Evolutionary conservation across 1,140 invertebrate genomes (phyloP).

Genomic region (Calosoma granatense): DNA sequence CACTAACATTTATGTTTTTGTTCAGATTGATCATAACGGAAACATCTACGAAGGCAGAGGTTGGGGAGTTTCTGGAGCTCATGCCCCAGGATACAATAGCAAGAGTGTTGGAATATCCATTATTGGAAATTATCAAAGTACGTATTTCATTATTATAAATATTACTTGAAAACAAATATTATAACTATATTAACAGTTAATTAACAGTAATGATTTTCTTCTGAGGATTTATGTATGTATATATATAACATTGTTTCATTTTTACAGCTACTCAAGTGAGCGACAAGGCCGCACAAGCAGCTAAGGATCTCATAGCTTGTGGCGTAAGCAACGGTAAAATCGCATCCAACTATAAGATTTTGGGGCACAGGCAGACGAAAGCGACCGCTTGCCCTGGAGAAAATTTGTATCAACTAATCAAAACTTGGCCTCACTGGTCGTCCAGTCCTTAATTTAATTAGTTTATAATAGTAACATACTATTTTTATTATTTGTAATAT

Average conservation of each 20-base stretch:
- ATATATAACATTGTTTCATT: too few relatives aligned
- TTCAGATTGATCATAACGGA: conserved; percentile 43
- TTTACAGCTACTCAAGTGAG: conserved; percentile 31
- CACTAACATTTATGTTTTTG: too few relatives aligned
- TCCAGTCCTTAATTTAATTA: conserved; percentile 1
- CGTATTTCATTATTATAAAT: too few relatives aligned
- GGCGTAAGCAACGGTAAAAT: conserved; percentile 34
- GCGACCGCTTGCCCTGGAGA: conserved; percentile 40
- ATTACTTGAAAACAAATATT: too few relatives aligned
- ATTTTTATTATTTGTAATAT: too few relatives aligned
- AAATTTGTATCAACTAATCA: conserved; percentile 40
- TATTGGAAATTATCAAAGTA: conserved; percentile 38
- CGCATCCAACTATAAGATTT: conserved; percentile 32
- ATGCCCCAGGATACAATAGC: conserved; percentile 36
- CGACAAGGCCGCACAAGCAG: conserved; percentile 32
- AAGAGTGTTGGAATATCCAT: conserved; percentile 42
- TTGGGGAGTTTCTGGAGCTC: conserved; percentile 41
- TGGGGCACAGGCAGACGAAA: conserved; percentile 39
- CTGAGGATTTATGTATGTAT: too few relatives aligned
- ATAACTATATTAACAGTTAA: too few relatives aligned
- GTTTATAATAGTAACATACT: too few relatives aligned
- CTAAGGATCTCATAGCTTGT: conserved; percentile 34
- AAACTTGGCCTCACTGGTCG: conserved; percentile 40
- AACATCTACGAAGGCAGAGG: conserved; percentile 47
- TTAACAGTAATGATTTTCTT: too few relatives aligned